Percentiles rank a stretch among this genome's conserved stretches.
These are phyloP conservation scores for Calosoma granatense DNA, from an alignment of 1,140 invertebrate species.

Conservation along the genomic window DNA sequence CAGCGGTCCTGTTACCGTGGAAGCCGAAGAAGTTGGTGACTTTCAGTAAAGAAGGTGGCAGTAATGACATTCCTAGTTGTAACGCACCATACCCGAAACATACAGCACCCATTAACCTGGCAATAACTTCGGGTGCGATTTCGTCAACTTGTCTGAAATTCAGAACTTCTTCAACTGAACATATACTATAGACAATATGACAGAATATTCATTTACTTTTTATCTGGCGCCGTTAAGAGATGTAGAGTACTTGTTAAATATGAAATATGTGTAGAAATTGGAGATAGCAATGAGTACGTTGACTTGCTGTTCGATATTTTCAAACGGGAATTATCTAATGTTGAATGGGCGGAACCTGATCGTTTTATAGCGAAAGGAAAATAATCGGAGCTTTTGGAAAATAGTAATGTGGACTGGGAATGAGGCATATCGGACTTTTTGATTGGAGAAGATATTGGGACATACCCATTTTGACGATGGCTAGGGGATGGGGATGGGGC, in stretches of 20 bases:
- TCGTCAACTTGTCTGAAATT: slow-evolving; percentile 19
- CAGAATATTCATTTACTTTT: not conserved
- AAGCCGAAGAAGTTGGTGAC: slow-evolving; percentile 63
- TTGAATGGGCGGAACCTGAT: not conserved
- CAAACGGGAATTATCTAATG: not conserved
- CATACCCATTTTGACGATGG: not conserved
- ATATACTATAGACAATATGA: no score
- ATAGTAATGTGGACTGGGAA: not conserved
- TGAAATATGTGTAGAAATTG: not conserved
- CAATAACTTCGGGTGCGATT: slow-evolving; percentile 40
- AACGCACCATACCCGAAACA: slow-evolving; percentile 67
- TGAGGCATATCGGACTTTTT: not conserved
- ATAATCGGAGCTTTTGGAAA: not conserved
- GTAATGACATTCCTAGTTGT: slow-evolving; percentile 57
- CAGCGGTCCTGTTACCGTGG: slow-evolving; percentile 51
- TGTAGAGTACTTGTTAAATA: slow-evolving; percentile 4
- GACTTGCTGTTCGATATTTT: slow-evolving; percentile 17
- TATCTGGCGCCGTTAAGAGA: not conserved
- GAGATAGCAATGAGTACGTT: not conserved
- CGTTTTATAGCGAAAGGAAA: not conserved
- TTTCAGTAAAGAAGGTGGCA: slow-evolving; percentile 55
- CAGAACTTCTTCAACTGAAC: no score
- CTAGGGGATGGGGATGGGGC: not conserved
- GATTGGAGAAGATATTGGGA: not conserved
- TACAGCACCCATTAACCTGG: slow-evolving; percentile 54